Base-by-base conservation (phyloP, 2,888 invertebrate genomes). In the Brachynemurus nebulosus region DNA sequence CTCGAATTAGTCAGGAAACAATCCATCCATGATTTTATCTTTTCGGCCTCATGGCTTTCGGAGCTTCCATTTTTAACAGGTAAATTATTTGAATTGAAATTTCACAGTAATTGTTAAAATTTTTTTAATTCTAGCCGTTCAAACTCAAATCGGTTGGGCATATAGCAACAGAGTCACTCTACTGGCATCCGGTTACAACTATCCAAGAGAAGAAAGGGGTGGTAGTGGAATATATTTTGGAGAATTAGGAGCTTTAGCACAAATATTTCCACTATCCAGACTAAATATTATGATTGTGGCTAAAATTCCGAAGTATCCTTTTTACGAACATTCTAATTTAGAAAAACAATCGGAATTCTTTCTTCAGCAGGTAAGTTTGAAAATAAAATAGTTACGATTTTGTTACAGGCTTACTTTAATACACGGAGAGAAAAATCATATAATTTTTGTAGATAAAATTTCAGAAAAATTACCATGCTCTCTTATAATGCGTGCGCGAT, bases 41-140 rank as follows among this genome's bases (percentile, higher is more conserved):
- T 62, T 50, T 57, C 72, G 1, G 65, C 71, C 0, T 69, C 70
- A n/a, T 76, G 75, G 74, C 65, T 68, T 44, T 69, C 72, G 27
- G 66, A 70, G 40, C 49, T 67, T 3, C 76, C 75, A 1, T 68
- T 68, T 45, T 50, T 69, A n/a, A 63, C 63, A 36, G 65, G 69
- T 67, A 53, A 52, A 25, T 36, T 42, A 14, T 17, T 20, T 52
- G n/a, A n/a, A n/a, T n/a, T n/a, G n/a, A n/a, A n/a, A n/a, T n/a
- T n/a, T n/a, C n/a, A n/a, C n/a, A n/a, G n/a, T n/a, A n/a, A n/a
- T n/a, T n/a, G n/a, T n/a, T n/a, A n/a, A n/a, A n/a, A n/a, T n/a
- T n/a, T n/a, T n/a, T n/a, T n/a, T n/a, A n/a, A n/a, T n/a, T 53
- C 12, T 27, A 57, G 57, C 52, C 27, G 36, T 54, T 18, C 51